Conservation (phyloP, 2,888 invertebrate genomes). For the Barypeithes pellucidus region DNA sequence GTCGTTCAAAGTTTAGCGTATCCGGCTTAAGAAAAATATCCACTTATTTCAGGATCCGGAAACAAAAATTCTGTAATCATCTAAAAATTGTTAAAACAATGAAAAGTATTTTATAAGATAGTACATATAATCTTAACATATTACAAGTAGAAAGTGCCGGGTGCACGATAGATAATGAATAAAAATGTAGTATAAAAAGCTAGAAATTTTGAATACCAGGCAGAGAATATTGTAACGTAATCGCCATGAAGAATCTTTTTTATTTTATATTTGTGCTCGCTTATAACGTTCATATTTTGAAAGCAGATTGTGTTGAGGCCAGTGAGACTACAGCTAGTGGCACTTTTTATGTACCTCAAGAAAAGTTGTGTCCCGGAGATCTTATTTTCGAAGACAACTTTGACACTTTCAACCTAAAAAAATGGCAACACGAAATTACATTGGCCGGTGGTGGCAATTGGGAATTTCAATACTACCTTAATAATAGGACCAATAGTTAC, state of each 20-base stretch:
- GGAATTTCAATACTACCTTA: constrained; percentile 82
- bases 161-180: not conserved
- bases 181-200: too few relatives aligned
- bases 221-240: not conserved
- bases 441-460: constrained; percentile 65
- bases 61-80: too few relatives aligned
- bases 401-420: constrained; percentile 37
- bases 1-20: too few relatives aligned
- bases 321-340: constrained; percentile 53
- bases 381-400: constrained; percentile 50
- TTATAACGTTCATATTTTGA: not conserved
- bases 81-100: too few relatives aligned
- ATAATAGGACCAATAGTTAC: constrained; percentile 80
- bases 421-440: constrained; percentile 51
- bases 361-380: constrained; percentile 47
- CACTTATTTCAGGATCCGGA: too few relatives aligned
- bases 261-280: not conserved
- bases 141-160: not conserved
- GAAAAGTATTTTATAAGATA: not conserved
- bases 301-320: constrained; percentile 23
- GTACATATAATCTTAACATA: not conserved
- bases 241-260: not conserved
- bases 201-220: too few relatives aligned
- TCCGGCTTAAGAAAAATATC: too few relatives aligned
- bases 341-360: constrained; percentile 31